Base-by-base conservation (phyloP, 2,888 invertebrate genomes). In the Embidobia sp. region DNA sequence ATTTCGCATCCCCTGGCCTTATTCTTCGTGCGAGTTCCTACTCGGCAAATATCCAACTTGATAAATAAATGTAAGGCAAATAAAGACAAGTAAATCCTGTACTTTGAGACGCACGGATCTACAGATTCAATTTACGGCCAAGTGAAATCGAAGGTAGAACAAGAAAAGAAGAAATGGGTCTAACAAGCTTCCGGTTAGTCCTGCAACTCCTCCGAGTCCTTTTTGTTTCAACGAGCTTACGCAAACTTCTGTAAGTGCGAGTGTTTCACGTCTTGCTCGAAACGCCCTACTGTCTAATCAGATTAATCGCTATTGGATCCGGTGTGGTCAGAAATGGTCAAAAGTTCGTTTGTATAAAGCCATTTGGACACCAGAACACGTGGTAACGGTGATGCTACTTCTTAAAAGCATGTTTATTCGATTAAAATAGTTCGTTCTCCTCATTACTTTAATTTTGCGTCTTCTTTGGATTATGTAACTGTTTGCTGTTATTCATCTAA, bases 51-150 rank as follows among this genome's bases (percentile, higher is more conserved):
- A 70, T 51, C 44, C 51, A 70, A 31, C 35, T 48, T 61, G 42
- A 70, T 70, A 70, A 70, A 61, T 70, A 51, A 57, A 53, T 61
- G 48, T 35, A 53, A 59, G 16, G 27, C 33, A 70, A 59, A 70
- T 44, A 59, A 51, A 70, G 44, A 33, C 49, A 69, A 48, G 19
- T 57, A 40, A 69, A 69, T 59, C 66, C 44, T 13, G 33, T 49
- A 49, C 49, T 37, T 29, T 33, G 19, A 59, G 10, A 48, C 18
- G 59, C n/a, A 13, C 35, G 40, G 19, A 42, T 51, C 18, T 29
- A 15, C 16, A 37, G 48, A 13, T 48, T 55, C 29, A 57, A 37
- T 67, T 67, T 67, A 48, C 48, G 46, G 37, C 31, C 19, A n/a
- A 59, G 29, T 35, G 33, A 8, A 37, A 51, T 29, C 35, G 49